Conservation (phyloP, 2,113 vertebrate species). For the Oryzias curvinotus region DNA sequence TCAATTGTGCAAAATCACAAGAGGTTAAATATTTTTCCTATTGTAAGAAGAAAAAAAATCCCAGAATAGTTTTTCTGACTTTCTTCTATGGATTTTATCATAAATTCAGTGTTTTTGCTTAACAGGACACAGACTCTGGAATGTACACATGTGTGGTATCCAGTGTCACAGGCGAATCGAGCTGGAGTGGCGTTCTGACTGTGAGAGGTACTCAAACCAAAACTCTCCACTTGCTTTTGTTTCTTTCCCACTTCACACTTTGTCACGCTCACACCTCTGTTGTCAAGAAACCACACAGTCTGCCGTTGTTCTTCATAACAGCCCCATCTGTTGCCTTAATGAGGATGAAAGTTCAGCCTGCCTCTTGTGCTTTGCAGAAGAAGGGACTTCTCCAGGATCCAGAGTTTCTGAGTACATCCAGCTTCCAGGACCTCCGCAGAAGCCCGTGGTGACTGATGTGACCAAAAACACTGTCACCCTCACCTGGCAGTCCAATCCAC, state of each 20-base stretch:
- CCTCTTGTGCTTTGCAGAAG: constrained; percentile 64
- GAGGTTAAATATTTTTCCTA: too few relatives aligned
- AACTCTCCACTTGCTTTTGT: constrained; percentile 27
- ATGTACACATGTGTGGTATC: constrained; percentile 86
- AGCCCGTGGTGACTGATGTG: constrained; percentile 87
- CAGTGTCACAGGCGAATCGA: constrained; percentile 82
- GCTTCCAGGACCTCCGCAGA: constrained; percentile 88
- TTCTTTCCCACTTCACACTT: constrained; percentile 37
- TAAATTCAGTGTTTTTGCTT: constrained; percentile 32
- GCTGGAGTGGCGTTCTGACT: constrained; percentile 83
- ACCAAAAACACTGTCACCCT: constrained; percentile 88
- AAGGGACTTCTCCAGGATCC: constrained; percentile 61
- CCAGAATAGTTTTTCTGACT: neutral
- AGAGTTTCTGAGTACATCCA: constrained; percentile 74
- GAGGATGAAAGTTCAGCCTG: neutral
- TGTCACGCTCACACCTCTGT: constrained; percentile 17
- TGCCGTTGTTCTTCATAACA: constrained; percentile 8
- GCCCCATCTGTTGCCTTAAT: neutral
- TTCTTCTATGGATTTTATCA: neutral
- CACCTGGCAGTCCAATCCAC: constrained; percentile 85
- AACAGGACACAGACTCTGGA: constrained; percentile 86
- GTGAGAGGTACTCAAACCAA: constrained; percentile 81
- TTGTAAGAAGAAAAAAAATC: neutral
- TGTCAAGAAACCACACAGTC: constrained; percentile 1
- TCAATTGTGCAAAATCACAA: too few relatives aligned